Conservation (phyloP, 2,113 vertebrate species). For the Syngnathoides biaculeatus region DNA sequence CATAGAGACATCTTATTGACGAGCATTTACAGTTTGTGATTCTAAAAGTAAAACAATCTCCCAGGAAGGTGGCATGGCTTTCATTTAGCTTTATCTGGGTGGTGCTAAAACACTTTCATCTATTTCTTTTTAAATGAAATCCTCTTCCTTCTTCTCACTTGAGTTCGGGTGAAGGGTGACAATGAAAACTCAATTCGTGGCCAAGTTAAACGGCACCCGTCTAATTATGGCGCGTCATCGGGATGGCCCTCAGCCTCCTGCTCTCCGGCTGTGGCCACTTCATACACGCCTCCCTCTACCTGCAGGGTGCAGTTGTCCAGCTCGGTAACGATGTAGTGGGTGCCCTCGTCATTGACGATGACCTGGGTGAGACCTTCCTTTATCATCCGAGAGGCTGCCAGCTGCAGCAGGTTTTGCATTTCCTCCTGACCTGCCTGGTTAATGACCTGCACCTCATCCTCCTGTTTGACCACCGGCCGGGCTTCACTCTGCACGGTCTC, state of each 20-base stretch:
- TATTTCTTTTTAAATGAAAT: slow-evolving; percentile 22
- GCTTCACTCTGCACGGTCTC: slow-evolving; percentile 11
- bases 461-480: slow-evolving; percentile 46
- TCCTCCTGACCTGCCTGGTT: slow-evolving; percentile 69
- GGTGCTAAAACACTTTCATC: slow-evolving; percentile 13
- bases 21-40: slow-evolving; percentile 11
- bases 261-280: slow-evolving; percentile 36
- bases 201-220: neutral
- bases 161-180: slow-evolving; percentile 24
- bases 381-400: slow-evolving; percentile 86
- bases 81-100: slow-evolving; percentile 13
- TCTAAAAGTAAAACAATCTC: slow-evolving; percentile 23
- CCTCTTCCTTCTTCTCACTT: slow-evolving; percentile 26
- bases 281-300: slow-evolving; percentile 75
- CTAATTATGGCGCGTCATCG: neutral
- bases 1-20: neutral
- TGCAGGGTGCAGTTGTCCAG: slow-evolving; percentile 81
- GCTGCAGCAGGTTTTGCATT: slow-evolving; percentile 91
- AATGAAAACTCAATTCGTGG: neutral
- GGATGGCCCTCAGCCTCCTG: slow-evolving; percentile 34
- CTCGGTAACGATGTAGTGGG: slow-evolving; percentile 94
- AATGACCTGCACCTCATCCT: slow-evolving; percentile 70
- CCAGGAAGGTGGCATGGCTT: slow-evolving; percentile 9
- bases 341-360: slow-evolving; percentile 91
- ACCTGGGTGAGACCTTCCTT: slow-evolving; percentile 92